Base-by-base conservation (phyloP, 2,113 vertebrate species). In the Sylvia atricapilla region DNA sequence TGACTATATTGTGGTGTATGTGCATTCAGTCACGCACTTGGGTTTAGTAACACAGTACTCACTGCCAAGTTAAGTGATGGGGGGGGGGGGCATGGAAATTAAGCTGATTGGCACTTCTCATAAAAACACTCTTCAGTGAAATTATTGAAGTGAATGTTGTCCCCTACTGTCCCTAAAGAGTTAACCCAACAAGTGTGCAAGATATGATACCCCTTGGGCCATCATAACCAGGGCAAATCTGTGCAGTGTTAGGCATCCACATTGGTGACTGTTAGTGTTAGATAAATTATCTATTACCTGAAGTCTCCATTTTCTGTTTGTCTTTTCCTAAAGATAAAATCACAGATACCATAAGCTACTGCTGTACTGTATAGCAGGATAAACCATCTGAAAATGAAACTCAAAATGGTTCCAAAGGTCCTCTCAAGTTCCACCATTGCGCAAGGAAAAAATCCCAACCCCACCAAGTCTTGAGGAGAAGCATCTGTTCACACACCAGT, bases 291-390 rank as follows among this genome's bases (percentile, higher is more conserved):
- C 78, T 72, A 33, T 98, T 98, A 98, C 97, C 97, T 98, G 87
- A 96, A 37, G 41, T 94, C 84, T 94, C 93, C 97, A 89, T 96
- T 97, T 89, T 87, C 90, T 95, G 94, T 93, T 89, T 94, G 90
- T 47, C 70, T 84, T 94, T 93, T 88, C 96, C 97, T 98, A 97
- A 91, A 95, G 88, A 94, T 62, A 97, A 96, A 91, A 94, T 87
- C 68, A 94, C 87, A 96, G 93, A 96, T 33, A 89, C 20, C 25
- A 33, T 96, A 80, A 97, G 89, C 53, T 78, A 79, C 33, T 55
- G 30, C 31, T 28, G 21, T n/a, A 50, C 23, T 91, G 22, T 11
- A 21, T 9, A 77, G 30, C 25, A 35, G 25, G 33, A 58, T 5
- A 92, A 93, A 55, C 44, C 50, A 87, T 56, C 55, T 83, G 77